Base-by-base conservation (phyloP, 2,797 vertebrate species). In the Smutsia gigantea region DNA sequence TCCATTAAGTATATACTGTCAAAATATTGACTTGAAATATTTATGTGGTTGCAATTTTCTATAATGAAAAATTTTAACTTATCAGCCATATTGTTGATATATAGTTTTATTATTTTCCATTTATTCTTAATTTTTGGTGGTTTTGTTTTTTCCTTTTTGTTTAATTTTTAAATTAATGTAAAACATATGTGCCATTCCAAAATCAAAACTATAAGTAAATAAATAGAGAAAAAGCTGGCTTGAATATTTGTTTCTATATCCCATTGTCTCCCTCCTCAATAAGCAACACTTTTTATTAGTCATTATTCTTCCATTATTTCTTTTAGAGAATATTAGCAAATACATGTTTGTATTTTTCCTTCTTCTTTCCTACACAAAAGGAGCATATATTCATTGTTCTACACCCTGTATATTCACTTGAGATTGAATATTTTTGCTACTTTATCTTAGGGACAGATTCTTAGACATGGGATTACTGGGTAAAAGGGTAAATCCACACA, bases 141-240 rank as follows among this genome's bases (percentile, higher is more conserved):
- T 71, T 79, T 72, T 51, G 6, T 23, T 59, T 72, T 74, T 64
- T 49, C 7, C 1, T 57, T 68, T 94, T 37, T 4, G n/a, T 37
- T 90, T 87, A 29, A 79, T 37, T 90, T 90, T 88, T 55, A 87
- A 90, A 61, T 84, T 81, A 86, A 82, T 72, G 5, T 72, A 74
- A 75, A 89, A 51, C 15, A 53, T 71, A 46, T 71, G 23, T 39
- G 25, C 71, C 55, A 4, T 39, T 63, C 42, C 27, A 51, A 96
- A 91, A 19, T 77, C 27, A 92, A 89, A 87, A 53, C 39, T 77
- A 29, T 68, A 75, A 87, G 23, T 69, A 87, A 81, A 4, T 12
- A 46, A 23, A 55, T 17, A n/a, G 18, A 72, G 31, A 59, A 88
- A 85, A 7, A 75, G 4, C 49, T 88, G 81, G 27, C 27, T 49